Base-by-base conservation (phyloP, 1,140 invertebrate species). In the Procambarus virginalis region DNA sequence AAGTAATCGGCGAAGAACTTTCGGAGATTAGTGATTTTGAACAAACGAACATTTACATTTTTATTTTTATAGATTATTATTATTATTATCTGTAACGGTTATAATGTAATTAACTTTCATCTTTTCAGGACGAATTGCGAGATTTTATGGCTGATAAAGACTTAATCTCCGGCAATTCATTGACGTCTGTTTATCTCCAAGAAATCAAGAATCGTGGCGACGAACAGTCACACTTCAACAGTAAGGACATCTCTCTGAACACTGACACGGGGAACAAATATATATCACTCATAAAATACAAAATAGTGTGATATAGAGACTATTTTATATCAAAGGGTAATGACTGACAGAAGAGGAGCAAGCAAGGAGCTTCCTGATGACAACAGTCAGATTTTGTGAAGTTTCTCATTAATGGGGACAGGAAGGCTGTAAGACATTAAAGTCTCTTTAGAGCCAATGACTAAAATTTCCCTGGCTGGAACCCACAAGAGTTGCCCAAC, bases 171-270 rank as follows among this genome's bases (percentile, higher is more conserved):
- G 73, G 55, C 48, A 12, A 49, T n/a, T 70, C n/a, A 45, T 58
- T 88, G 9, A 14, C 64, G 8, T n/a, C 86, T 9, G 9, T 75
- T 51, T 88, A 51, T 55, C 2, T 88, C 17, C 64, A 46, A 81
- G 86, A 88, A 60, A 82, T 88, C 17, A n/a, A 88, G 46, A 81
- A 75, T 8, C 34, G 22, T 14, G 45, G 75, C 20, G 68, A 55
- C 14, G 78, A 68, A 10, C 2, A 17, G 49, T 81, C 86, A 2
- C 22, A 34, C 48, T 73, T 70, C 34, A 48, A 80, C 78, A 88
- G 86, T 88, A 81, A 70, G 86, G 17, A 8, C 68, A 17, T 73
- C 22, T 14, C 3, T 64, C 3, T 17, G 12, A 14, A 17, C 60
- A 17, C 20, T 64, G 60, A 17, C 60, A 14, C 3, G 20, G 34